Percentiles rank a stretch among this genome's conserved stretches.
These are phyloP conservation scores for Mimas tiliae DNA, from an alignment of 2,888 invertebrate genomes.

Conservation along the genomic window DNA sequence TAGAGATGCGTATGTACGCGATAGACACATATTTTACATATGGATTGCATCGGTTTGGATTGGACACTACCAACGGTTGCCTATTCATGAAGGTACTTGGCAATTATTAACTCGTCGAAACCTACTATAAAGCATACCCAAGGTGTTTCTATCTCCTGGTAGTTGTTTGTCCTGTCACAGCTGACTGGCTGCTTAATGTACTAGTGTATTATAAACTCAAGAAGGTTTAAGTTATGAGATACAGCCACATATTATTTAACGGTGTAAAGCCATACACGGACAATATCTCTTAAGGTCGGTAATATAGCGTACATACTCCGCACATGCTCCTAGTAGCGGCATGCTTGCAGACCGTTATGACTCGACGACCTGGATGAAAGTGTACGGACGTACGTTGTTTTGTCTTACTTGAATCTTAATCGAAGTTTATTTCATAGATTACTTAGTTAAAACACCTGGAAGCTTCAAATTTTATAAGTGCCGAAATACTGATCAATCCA, in stretches of 20 bases:
- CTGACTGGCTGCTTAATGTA: conserved; percentile 14
- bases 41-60: neutral
- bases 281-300: conserved; percentile 1
- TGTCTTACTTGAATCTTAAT: no score
- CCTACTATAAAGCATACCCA: conserved; percentile 21
- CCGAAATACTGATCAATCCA: no score
- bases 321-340: neutral
- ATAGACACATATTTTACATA: conserved; percentile 7
- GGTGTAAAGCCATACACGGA: neutral
- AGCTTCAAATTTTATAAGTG: no score
- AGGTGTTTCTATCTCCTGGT: conserved; percentile 16
- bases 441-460: no score
- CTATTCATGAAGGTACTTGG: conserved; percentile 25
- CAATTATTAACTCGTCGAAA: conserved; percentile 29
- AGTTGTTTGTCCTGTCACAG: conserved; percentile 11
- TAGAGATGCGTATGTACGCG: conserved; percentile 19
- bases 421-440: no score
- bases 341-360: conserved; percentile 12
- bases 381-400: no score
- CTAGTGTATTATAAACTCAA: conserved; percentile 5
- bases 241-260: conserved; percentile 2
- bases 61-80: conserved; percentile 23
- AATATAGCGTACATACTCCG: conserved; percentile 4
- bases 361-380: neutral
- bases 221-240: neutral